phyloP scores from a whole-genome alignment of 2,797 vertebrate species.

The Lepilemur ruficaudatus region DNA sequence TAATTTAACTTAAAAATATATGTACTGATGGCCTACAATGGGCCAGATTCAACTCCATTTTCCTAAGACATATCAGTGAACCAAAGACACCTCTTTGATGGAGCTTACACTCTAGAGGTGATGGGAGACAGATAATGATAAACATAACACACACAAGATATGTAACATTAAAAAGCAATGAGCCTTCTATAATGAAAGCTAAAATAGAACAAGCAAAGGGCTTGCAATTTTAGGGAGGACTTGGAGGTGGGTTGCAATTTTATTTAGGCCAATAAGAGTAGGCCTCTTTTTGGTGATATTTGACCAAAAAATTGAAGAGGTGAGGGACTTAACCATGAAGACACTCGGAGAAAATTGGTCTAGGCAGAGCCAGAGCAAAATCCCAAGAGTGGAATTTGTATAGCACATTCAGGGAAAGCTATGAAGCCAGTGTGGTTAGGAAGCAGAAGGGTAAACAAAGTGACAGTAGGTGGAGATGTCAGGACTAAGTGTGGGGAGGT shows the following conservation, averaged over 20 bases:
- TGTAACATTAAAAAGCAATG: not conserved
- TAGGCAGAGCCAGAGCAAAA: not conserved
- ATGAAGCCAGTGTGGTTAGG: fast-evolving
- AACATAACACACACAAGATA: not conserved
- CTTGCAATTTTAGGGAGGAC: not conserved
- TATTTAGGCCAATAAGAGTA: not conserved
- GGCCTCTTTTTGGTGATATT: not conserved
- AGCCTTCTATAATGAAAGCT: not conserved
- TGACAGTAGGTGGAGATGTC: fast-evolving
- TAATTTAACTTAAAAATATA: not conserved
- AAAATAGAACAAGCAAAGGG: not conserved
- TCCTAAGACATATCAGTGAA: not conserved
- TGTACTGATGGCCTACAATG: not conserved
- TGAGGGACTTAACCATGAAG: not conserved
- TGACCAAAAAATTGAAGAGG: not conserved
- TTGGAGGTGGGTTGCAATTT: not conserved
- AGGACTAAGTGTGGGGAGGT: not conserved
- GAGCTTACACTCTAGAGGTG: not conserved
- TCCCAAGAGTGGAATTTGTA: fast-evolving
- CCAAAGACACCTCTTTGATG: not conserved
- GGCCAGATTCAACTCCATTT: not conserved
- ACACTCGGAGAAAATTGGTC: not conserved
- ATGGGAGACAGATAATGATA: not conserved
- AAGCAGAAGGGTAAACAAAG: not conserved
- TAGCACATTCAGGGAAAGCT: not conserved